Percentiles rank a stretch among this genome's conserved stretches.
Evolutionary conservation across 2,113 vertebrate species (phyloP).

Genomic region (Bos indicus): DNA sequence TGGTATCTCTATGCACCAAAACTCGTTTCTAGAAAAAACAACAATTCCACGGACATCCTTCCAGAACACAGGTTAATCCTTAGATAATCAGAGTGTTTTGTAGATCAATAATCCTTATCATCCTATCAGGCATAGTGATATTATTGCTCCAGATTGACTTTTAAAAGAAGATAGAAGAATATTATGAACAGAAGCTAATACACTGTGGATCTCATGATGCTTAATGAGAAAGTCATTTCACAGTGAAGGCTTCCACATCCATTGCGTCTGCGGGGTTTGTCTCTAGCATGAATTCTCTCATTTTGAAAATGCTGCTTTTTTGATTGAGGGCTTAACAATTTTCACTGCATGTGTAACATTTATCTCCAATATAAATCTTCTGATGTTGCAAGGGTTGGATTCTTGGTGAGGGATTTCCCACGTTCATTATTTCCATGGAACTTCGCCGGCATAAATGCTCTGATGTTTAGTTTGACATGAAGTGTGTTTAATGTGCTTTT

Average conservation of each 20-base stretch:
- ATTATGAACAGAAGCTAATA: not conserved
- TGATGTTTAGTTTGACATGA: conserved; percentile 53
- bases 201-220: not conserved
- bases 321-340: not conserved
- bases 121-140: not conserved
- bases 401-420: conserved; percentile 33
- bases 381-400: not conserved
- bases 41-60: not conserved
- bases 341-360: not conserved
- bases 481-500: conserved; percentile 32
- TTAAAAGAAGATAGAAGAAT: not conserved
- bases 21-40: not conserved
- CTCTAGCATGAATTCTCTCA: not conserved
- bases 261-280: not conserved
- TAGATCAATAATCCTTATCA: not conserved
- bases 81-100: not conserved
- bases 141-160: not conserved
- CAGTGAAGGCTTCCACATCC: not conserved
- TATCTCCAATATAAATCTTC: not conserved
- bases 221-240: not conserved
- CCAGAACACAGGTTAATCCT: not conserved
- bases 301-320: not conserved
- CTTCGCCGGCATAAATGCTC: not conserved
- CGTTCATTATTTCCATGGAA: conserved; percentile 46
- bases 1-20: rapidly evolving